phyloP scores from a whole-genome alignment of 2,797 vertebrate species.

The Chelidonichthys spinosus region DNA sequence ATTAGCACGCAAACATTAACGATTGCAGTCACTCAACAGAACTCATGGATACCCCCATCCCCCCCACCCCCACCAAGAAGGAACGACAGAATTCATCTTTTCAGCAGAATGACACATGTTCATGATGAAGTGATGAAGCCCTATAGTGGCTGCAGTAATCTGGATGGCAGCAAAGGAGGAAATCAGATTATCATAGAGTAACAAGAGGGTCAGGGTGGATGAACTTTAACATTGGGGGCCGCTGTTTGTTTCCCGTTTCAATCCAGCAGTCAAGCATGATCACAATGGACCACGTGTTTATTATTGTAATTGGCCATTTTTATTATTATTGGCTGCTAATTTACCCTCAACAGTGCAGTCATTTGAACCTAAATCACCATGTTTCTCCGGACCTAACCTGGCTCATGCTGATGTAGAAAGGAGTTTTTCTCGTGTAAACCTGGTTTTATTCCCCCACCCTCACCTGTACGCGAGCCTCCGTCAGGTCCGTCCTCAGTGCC shows the following conservation, averaged over 20 bases:
- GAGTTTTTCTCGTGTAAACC: not conserved
- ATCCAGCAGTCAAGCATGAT: not conserved
- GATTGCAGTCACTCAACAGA: slow-evolving; percentile 27
- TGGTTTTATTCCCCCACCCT: slow-evolving; percentile 14
- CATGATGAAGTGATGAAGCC: slow-evolving; percentile 9
- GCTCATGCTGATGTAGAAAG: not conserved
- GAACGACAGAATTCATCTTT: slow-evolving; percentile 1
- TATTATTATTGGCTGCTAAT: too few species aligned
- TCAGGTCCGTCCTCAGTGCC: slow-evolving; percentile 96
- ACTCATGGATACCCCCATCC: not conserved
- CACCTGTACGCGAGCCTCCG: slow-evolving; percentile 96
- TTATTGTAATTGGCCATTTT: not conserved
- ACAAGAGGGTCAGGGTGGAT: not conserved
- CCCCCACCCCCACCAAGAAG: not conserved
- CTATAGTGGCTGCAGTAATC: not conserved
- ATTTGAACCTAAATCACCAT: not conserved
- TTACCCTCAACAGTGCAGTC: not conserved
- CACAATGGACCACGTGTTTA: not conserved
- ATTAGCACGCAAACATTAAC: slow-evolving; percentile 67
- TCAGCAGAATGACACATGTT: not conserved
- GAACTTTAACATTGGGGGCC: not conserved
- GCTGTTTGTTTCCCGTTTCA: not conserved
- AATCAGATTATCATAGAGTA: not conserved
- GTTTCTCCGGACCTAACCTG: not conserved
- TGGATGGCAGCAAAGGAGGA: not conserved